phyloP scores from a whole-genome alignment of 2,113 vertebrate genomes.

The Echinops telfairi region DNA sequence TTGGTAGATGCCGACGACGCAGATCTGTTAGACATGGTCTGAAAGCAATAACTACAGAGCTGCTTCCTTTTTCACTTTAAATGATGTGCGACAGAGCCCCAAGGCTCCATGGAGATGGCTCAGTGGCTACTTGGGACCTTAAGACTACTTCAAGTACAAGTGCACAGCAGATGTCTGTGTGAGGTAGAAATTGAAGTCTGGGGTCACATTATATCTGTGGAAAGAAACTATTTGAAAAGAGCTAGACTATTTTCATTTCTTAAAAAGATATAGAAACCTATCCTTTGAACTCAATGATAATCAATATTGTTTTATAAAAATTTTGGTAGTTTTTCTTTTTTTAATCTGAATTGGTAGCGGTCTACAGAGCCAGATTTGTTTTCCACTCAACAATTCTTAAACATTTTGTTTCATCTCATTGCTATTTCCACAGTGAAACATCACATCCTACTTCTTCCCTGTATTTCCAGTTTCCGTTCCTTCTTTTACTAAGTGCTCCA shows the following conservation, averaged over 20 bases:
- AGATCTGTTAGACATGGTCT: too few relatives aligned
- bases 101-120: not conserved
- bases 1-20: too few relatives aligned
- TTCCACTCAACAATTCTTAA: too few relatives aligned
- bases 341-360: too few relatives aligned
- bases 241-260: not conserved
- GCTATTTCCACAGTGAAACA: too few relatives aligned
- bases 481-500: too few relatives aligned
- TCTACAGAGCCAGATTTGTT: too few relatives aligned
- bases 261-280: not conserved
- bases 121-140: not conserved
- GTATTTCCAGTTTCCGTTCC: too few relatives aligned
- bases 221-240: not conserved
- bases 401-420: too few relatives aligned
- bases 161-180: not conserved
- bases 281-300: not conserved
- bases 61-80: constrained; percentile 1
- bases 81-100: not conserved
- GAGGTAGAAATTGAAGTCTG: constrained; percentile 10
- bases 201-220: not conserved
- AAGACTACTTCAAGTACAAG: not conserved
- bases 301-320: not conserved
- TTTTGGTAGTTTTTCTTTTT: too few relatives aligned
- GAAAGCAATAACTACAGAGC: too few relatives aligned
- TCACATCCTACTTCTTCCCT: too few relatives aligned